A percentile compares a stretch with the other conserved stretches of the same genome.
These are phyloP conservation scores for Protosalanx chinensis DNA, from an alignment of 2,797 vertebrate species.

Conservation along the genomic window DNA sequence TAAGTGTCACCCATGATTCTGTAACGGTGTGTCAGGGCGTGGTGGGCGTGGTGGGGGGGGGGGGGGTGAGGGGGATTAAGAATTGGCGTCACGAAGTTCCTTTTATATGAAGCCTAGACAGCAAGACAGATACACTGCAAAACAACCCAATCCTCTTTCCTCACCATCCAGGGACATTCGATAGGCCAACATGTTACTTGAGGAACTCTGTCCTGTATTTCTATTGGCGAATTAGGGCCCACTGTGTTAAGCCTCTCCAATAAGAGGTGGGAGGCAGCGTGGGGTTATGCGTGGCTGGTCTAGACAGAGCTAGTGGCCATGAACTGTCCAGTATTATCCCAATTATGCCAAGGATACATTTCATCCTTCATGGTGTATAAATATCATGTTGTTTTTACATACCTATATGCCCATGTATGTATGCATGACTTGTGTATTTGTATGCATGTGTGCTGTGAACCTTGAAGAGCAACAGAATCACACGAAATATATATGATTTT, in stretches of 20 bases:
- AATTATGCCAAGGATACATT: conserved; percentile 74
- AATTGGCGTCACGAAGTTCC: too few relatives aligned
- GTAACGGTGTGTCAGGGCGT: too few relatives aligned
- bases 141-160: neutral
- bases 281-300: neutral
- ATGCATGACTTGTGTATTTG: conserved; percentile 57
- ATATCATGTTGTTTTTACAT: conserved; percentile 28
- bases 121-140: neutral
- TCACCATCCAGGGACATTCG: neutral
- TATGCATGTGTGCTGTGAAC: conserved; percentile 61
- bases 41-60: too few relatives aligned
- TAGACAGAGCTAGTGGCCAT: neutral
- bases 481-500: conserved; percentile 49
- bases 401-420: conserved; percentile 42
- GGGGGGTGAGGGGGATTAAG: too few relatives aligned
- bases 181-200: neutral
- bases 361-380: conserved; percentile 58
- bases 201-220: neutral
- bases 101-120: neutral
- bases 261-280: too few relatives aligned
- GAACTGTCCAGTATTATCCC: conserved; percentile 3
- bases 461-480: conserved; percentile 62
- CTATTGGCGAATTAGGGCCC: neutral
- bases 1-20: neutral
- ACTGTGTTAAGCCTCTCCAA: too few relatives aligned